Base-by-base conservation (phyloP, 1,140 invertebrate genomes). In the Brachionus sp. region DNA sequence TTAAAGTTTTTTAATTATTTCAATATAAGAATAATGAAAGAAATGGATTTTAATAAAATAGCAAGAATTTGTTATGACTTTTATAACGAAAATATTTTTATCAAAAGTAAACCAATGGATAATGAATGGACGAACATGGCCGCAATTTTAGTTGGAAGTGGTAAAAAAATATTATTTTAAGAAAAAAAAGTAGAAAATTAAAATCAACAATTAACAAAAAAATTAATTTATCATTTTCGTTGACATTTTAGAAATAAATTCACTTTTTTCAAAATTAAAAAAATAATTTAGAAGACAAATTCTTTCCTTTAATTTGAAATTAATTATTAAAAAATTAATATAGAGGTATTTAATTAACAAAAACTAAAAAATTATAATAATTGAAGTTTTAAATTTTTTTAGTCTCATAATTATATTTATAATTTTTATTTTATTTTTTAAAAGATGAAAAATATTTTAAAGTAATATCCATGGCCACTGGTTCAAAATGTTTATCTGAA, bases 401-500 rank as follows among this genome's bases (percentile, higher is more conserved):
- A 50, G 16, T n/a, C 5, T 50, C 0, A 50, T 1, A 57, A 19
- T 57, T 7, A 9, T 57, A 13, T 16, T 62, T 84, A 16, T 62
- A 25, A 64, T 12, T n/a, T 16, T 53, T 19, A 44, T 75, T 66
- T 44, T 84, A 19, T 23, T 39, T 80, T 82, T 78, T n/a, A n/a
- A n/a, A n/a, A 75, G 6, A n/a, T 44, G 13, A 70, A 29, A 84
- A 42, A 13, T 85, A 85, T 39, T 87, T 92, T 46, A 89, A 91
- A 86, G 91, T 96, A 7, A 91, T 96, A 23, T 91, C 95, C 9
- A 88, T 97, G 80, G 94, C 93, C 10, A 95, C 94, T 12, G 95
- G 95, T 0, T 94, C 95, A 3, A 97, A 96, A 90, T 97, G 95
- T 89, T 91, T 97, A 84, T 94, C 95, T 16, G 89, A 91, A 83